phyloP scores from a whole-genome alignment of 2,888 invertebrate species.

The Lepas anatifera region DNA sequence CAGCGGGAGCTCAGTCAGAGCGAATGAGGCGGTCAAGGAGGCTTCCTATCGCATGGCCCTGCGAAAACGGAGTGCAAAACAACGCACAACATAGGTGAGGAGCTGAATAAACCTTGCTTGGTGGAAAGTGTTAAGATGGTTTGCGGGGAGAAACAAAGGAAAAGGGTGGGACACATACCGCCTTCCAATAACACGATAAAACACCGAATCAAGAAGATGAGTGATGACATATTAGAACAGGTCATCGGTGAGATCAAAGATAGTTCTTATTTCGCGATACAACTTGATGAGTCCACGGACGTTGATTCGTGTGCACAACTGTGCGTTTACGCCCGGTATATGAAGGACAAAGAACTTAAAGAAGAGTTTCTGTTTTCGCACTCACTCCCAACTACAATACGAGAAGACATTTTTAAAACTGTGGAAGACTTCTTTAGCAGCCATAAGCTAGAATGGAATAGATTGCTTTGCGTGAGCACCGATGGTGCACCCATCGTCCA shows the following conservation, averaged over 20 bases:
- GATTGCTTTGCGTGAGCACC: too few species aligned
- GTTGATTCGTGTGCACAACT: conserved; percentile 14
- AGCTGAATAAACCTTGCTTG: conserved; percentile 16
- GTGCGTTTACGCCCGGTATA: conserved; percentile 11
- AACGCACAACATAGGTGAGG: conserved; percentile 16
- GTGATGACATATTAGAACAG: conserved; percentile 15
- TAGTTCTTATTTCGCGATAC: conserved; percentile 14
- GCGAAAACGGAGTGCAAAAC: conserved; percentile 18
- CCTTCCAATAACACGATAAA: conserved; percentile 14
- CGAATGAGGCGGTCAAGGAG: conserved; percentile 18
- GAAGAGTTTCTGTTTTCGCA: conserved; percentile 12
- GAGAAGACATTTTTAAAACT: not conserved
- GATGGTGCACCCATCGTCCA: too few species aligned
- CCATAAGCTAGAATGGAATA: too few species aligned
- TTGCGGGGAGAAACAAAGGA: conserved; percentile 16
- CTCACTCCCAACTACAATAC: conserved; percentile 13
- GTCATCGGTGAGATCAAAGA: conserved; percentile 10
- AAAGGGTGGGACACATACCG: conserved; percentile 11
- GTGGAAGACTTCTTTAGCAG: not conserved
- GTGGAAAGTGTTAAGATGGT: conserved; percentile 17
- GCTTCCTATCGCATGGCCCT: conserved; percentile 18
- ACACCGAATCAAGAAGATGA: conserved; percentile 8
- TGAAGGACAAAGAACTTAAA: conserved; percentile 11
- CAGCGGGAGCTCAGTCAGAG: conserved; percentile 16
- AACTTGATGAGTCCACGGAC: conserved; percentile 12